These are phyloP conservation scores for Pygoscelis adeliae DNA, from an alignment of 2,113 vertebrate genomes.

Conservation along the genomic window DNA sequence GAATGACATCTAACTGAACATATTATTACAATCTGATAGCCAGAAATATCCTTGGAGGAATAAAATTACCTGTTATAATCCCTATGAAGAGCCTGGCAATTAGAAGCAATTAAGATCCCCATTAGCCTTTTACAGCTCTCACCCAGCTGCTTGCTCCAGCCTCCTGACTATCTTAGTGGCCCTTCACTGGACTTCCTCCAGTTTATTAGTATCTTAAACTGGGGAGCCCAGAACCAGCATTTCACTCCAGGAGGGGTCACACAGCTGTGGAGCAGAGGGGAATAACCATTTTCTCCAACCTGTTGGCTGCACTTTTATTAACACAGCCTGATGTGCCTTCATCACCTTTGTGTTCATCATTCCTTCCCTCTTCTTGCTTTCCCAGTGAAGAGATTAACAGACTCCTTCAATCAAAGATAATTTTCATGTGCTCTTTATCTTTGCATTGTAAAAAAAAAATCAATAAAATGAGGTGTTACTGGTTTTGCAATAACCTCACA, in stretches of 20 bases:
- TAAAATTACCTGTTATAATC: not conserved
- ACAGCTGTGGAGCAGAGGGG: not conserved
- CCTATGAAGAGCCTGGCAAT: not conserved
- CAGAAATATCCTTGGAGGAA: not conserved
- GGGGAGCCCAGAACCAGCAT: not conserved
- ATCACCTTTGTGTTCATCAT: not conserved
- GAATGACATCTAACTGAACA: not conserved
- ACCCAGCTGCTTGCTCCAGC: not conserved
- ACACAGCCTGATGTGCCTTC: not conserved
- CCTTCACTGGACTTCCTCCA: not conserved
- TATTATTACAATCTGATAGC: slow-evolving; percentile 5
- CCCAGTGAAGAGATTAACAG: not conserved
- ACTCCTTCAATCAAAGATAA: not conserved
- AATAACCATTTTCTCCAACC: not conserved
- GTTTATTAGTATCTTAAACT: not conserved
- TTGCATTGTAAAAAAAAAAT: not conserved
- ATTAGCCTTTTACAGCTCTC: fast-evolving
- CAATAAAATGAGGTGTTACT: not conserved
- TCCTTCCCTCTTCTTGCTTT: not conserved
- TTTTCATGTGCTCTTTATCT: not conserved
- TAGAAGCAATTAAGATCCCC: not conserved
- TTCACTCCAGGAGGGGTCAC: not conserved
- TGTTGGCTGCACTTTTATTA: not conserved
- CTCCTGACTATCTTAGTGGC: not conserved
- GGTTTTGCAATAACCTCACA: not conserved